Conservation (phyloP, 1,140 invertebrate species). For the Drosophila baimaii region DNA sequence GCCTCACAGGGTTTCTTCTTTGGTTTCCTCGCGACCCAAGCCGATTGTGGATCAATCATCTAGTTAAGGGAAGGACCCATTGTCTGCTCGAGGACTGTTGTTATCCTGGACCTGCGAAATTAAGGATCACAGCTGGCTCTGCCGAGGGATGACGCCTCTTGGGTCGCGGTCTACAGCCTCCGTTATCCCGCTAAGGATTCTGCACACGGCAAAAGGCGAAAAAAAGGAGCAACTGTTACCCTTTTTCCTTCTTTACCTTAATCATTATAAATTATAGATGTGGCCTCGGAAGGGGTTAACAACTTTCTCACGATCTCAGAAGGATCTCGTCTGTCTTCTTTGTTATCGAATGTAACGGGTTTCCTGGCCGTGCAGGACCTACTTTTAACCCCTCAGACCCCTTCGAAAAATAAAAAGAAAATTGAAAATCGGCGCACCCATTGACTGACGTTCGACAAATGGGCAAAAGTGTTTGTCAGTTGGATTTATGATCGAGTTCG, state of each 20-base stretch:
- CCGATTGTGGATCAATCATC: slow-evolving; percentile 56
- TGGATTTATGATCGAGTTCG: slow-evolving; percentile 60
- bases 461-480: slow-evolving; percentile 69
- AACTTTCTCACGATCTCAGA: slow-evolving; percentile 70
- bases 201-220: slow-evolving; percentile 1
- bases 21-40: background rate
- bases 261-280: slow-evolving; percentile 80
- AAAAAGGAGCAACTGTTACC: slow-evolving; percentile 70
- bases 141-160: slow-evolving; percentile 73
- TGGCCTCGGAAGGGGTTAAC: slow-evolving; percentile 74
- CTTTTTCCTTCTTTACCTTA: slow-evolving; percentile 42
- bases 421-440: slow-evolving; percentile 30
- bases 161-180: slow-evolving; percentile 58
- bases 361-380: slow-evolving; percentile 18
- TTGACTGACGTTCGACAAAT: slow-evolving; percentile 38
- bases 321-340: slow-evolving; percentile 53
- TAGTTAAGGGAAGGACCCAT: slow-evolving; percentile 32
- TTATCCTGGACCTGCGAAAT: slow-evolving; percentile 36
- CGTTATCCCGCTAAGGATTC: slow-evolving; percentile 28
- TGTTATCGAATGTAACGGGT: slow-evolving; percentile 62
- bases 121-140: slow-evolving; percentile 58
- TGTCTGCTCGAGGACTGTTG: slow-evolving; percentile 37
- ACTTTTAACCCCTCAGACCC: slow-evolving; percentile 2
- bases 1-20: background rate
- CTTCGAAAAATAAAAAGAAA: background rate